A percentile compares a stretch with the other conserved stretches of the same genome.
Evolutionary conservation across 2,888 invertebrate species (phyloP).

Genomic region (Drosophila aldrichi): DNA sequence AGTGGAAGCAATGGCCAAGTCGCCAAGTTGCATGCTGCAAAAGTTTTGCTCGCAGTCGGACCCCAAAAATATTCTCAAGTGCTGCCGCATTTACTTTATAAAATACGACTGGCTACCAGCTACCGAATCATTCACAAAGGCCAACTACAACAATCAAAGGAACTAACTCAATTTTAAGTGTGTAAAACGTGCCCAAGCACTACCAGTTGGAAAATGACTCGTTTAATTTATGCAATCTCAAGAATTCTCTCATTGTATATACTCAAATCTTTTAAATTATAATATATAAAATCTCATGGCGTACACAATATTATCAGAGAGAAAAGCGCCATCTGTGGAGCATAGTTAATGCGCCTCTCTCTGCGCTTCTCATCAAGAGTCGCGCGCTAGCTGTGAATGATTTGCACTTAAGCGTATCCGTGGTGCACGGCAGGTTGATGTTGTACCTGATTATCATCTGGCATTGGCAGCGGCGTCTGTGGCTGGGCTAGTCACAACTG

Average conservation of each 20-base stretch:
- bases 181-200: background rate
- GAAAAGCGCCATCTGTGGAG: background rate
- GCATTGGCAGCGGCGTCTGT: conserved; percentile 32
- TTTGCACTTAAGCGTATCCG: conserved; percentile 40
- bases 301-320: no score
- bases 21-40: conserved; percentile 72
- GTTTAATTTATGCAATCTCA: background rate
- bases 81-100: conserved; percentile 28
- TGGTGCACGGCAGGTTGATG: conserved; percentile 67
- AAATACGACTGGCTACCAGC: conserved; percentile 31
- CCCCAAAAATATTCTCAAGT: conserved; percentile 40
- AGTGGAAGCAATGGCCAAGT: conserved; percentile 76
- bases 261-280: no score
- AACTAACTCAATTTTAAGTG: conserved; percentile 42
- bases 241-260: background rate
- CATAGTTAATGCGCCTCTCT: conserved; percentile 5
- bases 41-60: conserved; percentile 56
- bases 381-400: conserved; percentile 49
- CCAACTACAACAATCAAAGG: conserved; percentile 31
- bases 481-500: conserved; percentile 15
- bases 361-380: conserved; percentile 4
- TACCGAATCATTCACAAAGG: conserved; percentile 54
- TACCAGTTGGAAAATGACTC: background rate
- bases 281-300: no score
- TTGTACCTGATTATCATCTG: conserved; percentile 62